Evolutionary conservation across 2,113 vertebrate genomes (phyloP).

Genomic region (Haliaeetus leucogaster): DNA sequence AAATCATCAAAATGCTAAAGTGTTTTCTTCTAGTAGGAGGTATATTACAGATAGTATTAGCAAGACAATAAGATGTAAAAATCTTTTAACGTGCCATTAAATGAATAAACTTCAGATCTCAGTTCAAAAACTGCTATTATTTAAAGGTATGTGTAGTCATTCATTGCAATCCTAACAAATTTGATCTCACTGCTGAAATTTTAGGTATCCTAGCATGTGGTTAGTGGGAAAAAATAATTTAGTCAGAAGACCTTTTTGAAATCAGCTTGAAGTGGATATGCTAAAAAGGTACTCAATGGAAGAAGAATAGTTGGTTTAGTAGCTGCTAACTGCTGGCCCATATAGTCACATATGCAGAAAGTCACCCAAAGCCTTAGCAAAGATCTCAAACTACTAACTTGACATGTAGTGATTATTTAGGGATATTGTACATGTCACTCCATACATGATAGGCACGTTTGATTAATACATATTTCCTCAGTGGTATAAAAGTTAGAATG

Average conservation of each 20-base stretch:
- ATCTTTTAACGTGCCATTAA: not conserved
- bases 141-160: not conserved
- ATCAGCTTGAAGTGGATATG: not conserved
- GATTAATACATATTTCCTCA: constrained; percentile 38
- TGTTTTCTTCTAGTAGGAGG: not conserved
- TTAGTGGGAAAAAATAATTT: not conserved
- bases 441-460: not conserved
- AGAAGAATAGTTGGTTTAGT: not conserved
- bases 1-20: not conserved
- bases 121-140: not conserved
- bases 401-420: not conserved
- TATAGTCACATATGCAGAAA: not conserved
- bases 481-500: not conserved
- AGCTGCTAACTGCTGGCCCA: not conserved
- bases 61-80: not conserved
- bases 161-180: not conserved
- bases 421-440: not conserved
- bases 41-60: not conserved
- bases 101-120: not conserved
- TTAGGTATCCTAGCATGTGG: not conserved
- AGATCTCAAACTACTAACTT: not conserved
- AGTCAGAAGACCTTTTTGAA: not conserved
- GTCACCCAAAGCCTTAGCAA: not conserved
- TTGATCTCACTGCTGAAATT: not conserved
- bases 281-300: not conserved